phyloP scores from a whole-genome alignment of 2,113 vertebrate genomes.

The Thunnus maccoyii region DNA sequence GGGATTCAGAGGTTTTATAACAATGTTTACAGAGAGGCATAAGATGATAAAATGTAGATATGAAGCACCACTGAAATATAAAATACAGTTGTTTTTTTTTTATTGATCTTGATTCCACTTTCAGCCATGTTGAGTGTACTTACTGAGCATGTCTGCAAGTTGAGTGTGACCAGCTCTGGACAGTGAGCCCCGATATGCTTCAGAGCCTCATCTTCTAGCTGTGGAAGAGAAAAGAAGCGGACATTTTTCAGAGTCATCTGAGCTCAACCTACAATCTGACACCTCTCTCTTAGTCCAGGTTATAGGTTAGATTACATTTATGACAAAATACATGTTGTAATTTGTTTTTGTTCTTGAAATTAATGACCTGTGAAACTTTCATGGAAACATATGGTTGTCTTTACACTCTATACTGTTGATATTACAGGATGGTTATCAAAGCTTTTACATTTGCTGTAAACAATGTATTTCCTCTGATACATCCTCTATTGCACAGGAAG shows the following conservation, averaged over 20 bases:
- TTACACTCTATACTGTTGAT: not conserved
- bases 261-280: not conserved
- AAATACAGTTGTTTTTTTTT: not conserved
- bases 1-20: not conserved
- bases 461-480: slow-evolving; percentile 3
- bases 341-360: not conserved
- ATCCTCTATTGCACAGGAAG: slow-evolving; percentile 18
- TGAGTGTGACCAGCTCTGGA: slow-evolving; percentile 96
- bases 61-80: not conserved
- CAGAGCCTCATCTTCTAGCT: slow-evolving; percentile 97
- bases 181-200: slow-evolving; percentile 96
- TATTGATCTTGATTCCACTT: not conserved
- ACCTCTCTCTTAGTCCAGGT: no score
- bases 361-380: not conserved
- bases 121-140: slow-evolving; percentile 68
- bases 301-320: no score
- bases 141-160: slow-evolving; percentile 97
- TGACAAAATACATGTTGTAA: not conserved
- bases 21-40: not conserved
- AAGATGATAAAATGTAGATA: not conserved
- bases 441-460: slow-evolving; percentile 10
- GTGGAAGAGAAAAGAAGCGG: slow-evolving; percentile 26
- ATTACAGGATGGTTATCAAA: not conserved
- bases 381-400: not conserved
- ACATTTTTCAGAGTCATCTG: not conserved